These are phyloP conservation scores for Microctonus brassicae DNA, from an alignment of 2,888 invertebrate species.

Conservation along the genomic window DNA sequence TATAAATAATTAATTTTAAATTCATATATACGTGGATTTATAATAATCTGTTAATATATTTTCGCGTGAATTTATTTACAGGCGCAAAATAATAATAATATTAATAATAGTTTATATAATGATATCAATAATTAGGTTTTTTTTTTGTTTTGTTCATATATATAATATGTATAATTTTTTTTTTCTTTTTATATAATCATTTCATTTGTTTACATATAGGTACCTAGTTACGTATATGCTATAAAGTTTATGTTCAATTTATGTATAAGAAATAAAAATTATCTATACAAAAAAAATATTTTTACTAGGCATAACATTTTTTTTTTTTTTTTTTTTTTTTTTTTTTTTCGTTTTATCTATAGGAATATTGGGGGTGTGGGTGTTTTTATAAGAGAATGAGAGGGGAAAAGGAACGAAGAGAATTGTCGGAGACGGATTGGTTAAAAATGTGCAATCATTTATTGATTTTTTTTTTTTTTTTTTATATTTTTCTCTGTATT, in stretches of 20 bases:
- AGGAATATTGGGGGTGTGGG: constrained; percentile 7
- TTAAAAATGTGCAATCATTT: constrained; percentile 17
- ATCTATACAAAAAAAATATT: constrained; percentile 57
- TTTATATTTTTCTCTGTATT: no score
- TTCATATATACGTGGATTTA: constrained; percentile 48
- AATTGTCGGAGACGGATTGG: not conserved
- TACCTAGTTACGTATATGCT: constrained; percentile 52
- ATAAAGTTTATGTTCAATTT: constrained; percentile 46
- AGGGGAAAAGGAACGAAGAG: constrained; percentile 4
- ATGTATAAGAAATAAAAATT: constrained; percentile 55
- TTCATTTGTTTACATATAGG: constrained; percentile 51
- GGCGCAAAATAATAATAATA: constrained; percentile 65
- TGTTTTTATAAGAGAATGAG: not conserved
- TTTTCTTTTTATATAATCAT: constrained; percentile 52
- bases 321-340: constrained; percentile 27
- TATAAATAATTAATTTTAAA: constrained; percentile 6
- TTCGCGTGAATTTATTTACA: constrained; percentile 69
- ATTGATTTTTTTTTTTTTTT: constrained; percentile 21
- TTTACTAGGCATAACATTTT: constrained; percentile 53
- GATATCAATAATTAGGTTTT: constrained; percentile 38
- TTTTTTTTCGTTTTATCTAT: constrained; percentile 35
- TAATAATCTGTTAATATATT: constrained; percentile 70
- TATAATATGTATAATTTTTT: constrained; percentile 59
- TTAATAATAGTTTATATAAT: constrained; percentile 34
- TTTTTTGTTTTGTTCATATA: constrained; percentile 55